phyloP scores from a whole-genome alignment of 1,140 invertebrate species.

The Trachelipus rathkii region DNA sequence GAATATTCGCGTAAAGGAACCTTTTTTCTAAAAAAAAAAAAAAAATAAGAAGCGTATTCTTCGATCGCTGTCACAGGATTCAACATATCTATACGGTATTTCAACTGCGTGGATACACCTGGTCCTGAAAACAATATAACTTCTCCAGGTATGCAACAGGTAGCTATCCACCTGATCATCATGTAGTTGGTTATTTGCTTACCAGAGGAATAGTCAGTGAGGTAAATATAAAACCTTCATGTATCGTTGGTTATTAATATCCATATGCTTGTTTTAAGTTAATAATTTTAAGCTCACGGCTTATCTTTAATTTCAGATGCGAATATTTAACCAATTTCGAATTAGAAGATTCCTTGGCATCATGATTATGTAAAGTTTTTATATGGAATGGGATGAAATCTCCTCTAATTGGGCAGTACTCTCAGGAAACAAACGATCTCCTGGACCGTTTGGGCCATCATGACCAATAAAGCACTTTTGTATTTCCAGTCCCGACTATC shows the following conservation, averaged over 20 bases:
- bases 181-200: constrained; percentile 69
- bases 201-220: constrained; percentile 59
- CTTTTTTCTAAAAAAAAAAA: too few relatives aligned
- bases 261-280: too few relatives aligned
- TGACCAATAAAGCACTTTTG: constrained; percentile 36
- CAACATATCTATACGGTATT: constrained; percentile 31
- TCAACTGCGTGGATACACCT: constrained; percentile 60
- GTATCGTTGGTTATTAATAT: too few relatives aligned
- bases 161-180: constrained; percentile 69
- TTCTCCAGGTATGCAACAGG: constrained; percentile 66
- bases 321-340: constrained; percentile 44
- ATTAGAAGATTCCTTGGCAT: constrained; percentile 42
- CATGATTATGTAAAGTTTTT: constrained; percentile 37
- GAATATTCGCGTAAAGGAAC: too few relatives aligned
- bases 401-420: constrained; percentile 34
- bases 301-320: constrained; percentile 33
- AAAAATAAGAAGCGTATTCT: background rate
- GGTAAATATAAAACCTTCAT: constrained; percentile 49
- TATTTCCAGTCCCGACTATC: constrained; percentile 46
- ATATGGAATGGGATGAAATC: constrained; percentile 32
- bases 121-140: constrained; percentile 62
- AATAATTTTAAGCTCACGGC: too few relatives aligned
- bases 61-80: constrained; percentile 19
- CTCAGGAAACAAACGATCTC: constrained; percentile 27
- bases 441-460: constrained; percentile 29